Percentiles rank a stretch among this genome's conserved stretches.
These are phyloP conservation scores for Brachionus sp. DNA, from an alignment of 1,140 invertebrate species.

Conservation along the genomic window DNA sequence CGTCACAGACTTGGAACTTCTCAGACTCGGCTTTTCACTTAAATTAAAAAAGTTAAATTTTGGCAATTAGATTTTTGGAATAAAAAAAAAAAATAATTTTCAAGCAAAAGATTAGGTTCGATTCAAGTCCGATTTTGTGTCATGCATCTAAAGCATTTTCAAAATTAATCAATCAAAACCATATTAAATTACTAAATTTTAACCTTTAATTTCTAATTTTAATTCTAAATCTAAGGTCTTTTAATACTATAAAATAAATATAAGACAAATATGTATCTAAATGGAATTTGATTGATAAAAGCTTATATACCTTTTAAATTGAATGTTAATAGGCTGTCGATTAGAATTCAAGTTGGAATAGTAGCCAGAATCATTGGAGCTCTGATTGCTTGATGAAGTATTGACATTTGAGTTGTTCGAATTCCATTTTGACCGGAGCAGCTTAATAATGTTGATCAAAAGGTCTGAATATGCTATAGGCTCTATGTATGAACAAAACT, in stretches of 20 bases:
- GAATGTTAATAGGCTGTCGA: conserved; percentile 18
- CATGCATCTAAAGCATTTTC: not conserved
- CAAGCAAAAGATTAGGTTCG: not conserved
- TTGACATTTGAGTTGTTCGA: not conserved
- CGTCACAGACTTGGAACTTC: not conserved
- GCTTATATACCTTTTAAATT: conserved; percentile 2
- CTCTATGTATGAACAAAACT: conserved; percentile 29
- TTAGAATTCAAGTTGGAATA: not conserved
- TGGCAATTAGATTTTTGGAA: not conserved
- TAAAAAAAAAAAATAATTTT: not conserved
- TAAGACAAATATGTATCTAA: not conserved
- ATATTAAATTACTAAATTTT: not conserved
- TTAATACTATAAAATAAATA: conserved; percentile 18
- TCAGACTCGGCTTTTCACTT: conserved; percentile 2
- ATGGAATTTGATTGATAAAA: not conserved
- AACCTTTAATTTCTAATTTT: not conserved
- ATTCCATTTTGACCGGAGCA: conserved; percentile 16
- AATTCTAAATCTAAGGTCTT: conserved; percentile 12
- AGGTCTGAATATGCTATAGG: not conserved
- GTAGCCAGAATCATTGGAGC: not conserved
- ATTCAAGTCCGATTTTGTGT: no score
- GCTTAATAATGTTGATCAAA: conserved; percentile 4
- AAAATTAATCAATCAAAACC: not conserved
- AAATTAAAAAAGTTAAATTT: not conserved
- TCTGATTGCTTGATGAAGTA: not conserved